Base-by-base conservation (phyloP, 2,113 vertebrate genomes). In the Pseudopodoces humilis region DNA sequence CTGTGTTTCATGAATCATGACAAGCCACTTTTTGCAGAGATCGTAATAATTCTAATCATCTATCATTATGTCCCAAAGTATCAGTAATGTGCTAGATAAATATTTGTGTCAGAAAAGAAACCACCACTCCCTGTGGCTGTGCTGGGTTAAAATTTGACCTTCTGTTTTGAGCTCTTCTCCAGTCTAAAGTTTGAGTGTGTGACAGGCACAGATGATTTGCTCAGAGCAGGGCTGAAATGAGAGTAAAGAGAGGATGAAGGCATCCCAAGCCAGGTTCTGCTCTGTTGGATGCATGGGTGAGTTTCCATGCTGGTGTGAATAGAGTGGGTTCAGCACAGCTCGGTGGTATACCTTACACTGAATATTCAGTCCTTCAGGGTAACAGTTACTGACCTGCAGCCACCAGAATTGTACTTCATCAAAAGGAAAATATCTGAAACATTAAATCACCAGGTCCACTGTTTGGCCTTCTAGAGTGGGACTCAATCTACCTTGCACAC, bases 61-160 rank as follows among this genome's bases (percentile, higher is more conserved):
- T 70, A 5, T 58, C 63, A 53, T 89, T 72, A 90, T 80, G 67
- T 83, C 53, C 43, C 43, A 56, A 74, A 90, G 43, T 55, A 83
- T 69, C 30, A 33, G 25, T 91, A 83, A 79, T 63, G 63, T 77
- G 18, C 63, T 95, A 58, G 67, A 56, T 83, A 94, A 95, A 93
- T 92, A 94, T 69, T 83, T 92, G 25, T n/a, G 58, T 43, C 15
- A 53, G 60, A 91, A 82, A 83, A 62, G 60, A 78, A 43, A 55
- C 13, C 23, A 70, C 47, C 19, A 15, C 37, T 81, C 69, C 31
- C 72, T 41, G 41, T 76, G n/a, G 35, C 75, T 74, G 24, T 3
- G 3, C 17, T 68, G 63, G 25, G 53, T 80, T 87, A 67, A 90
- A 78, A 85, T 85, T 41, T 77, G 53, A 56, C 37, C 25, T 86